Percentiles rank a stretch among this genome's conserved stretches.
Evolutionary conservation across 1,140 invertebrate genomes (phyloP).

Genomic region (Adoxophyes honmai): DNA sequence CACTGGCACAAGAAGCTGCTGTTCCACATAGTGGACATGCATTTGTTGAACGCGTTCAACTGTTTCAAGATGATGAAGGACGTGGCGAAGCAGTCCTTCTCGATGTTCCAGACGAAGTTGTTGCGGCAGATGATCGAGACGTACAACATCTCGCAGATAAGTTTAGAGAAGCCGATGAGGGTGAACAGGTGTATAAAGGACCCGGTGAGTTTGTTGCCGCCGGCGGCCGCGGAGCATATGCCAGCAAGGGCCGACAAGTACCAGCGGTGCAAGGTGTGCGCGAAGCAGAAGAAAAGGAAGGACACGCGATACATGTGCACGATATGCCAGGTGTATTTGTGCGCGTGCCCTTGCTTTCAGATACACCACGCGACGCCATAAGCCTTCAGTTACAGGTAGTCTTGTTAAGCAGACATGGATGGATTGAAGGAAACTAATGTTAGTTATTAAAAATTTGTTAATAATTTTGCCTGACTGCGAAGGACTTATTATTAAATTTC

Average conservation of each 20-base stretch:
- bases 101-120: background rate
- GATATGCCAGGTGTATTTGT: slow-evolving; percentile 4
- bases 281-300: background rate
- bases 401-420: too few species aligned
- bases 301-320: background rate
- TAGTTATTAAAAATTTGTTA: slow-evolving; percentile 3
- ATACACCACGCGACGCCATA: background rate
- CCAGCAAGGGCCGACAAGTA: background rate
- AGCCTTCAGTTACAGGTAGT: too few species aligned
- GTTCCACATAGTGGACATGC: slow-evolving; percentile 2
- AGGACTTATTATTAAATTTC: too few species aligned
- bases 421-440: too few species aligned
- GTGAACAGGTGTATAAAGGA: background rate
- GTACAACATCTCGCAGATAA: slow-evolving; percentile 2
- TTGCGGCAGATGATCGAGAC: slow-evolving; percentile 1
- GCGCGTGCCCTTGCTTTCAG: slow-evolving; percentile 4
- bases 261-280: background rate
- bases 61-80: slow-evolving; percentile 1
- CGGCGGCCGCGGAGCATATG: slow-evolving; percentile 4
- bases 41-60: background rate
- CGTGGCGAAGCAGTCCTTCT: background rate
- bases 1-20: slow-evolving; percentile 3
- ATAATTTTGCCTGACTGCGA: too few species aligned
- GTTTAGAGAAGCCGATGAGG: background rate
- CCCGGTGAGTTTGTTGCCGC: background rate